Evolutionary conservation across 2,888 invertebrate genomes (phyloP), one percentile per base, ranked within the genome.

Genomic region (Salpingus planirostris): DNA sequence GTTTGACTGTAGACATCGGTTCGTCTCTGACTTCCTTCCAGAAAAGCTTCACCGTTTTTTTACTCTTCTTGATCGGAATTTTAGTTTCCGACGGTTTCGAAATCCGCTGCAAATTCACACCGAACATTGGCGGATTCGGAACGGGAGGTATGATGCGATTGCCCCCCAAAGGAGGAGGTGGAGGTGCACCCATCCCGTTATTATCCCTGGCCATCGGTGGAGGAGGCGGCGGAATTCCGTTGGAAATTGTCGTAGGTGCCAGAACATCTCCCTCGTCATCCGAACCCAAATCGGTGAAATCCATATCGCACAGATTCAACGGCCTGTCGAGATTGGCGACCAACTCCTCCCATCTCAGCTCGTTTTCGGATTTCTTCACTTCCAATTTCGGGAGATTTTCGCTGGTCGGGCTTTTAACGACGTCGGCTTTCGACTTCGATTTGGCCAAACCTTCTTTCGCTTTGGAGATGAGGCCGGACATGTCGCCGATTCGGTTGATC

Each of bases 11-110:
- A 40, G 78, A 78, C 18, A 79, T 67, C 1, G 80, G 78, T 55
- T 80, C 80, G 44, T 88, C 89, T 46, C 86, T 76, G 4, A 90
- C 86, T 65, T 97, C 93, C 58, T 88, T 88, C 98, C 98, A 99
- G 64, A 98, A 98, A 29, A 98, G 69, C 65, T 95, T 95, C 8
- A 98, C 87, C 13, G 97, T 97, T 62, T 96, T 92, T 67, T 95
- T 95, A 57, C 82, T 91, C 60, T 91, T 91, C 60, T 80, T 84
- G 22, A 78, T 72, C 1, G 65, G 76, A 61, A 40, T 70, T 62
- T 55, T 67, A 56, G 52, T 69, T 34, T 66, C 59, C 13, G 44
- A 42, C 30, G 42, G 42, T 45, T 50, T 60, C n/a, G 13, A 10
- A 11, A 40, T 27, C 31, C 47, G 49, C 33, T 56, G 56, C 5